Evolutionary conservation across 2,888 invertebrate species (phyloP).

Genomic region (Abrostola tripartita): DNA sequence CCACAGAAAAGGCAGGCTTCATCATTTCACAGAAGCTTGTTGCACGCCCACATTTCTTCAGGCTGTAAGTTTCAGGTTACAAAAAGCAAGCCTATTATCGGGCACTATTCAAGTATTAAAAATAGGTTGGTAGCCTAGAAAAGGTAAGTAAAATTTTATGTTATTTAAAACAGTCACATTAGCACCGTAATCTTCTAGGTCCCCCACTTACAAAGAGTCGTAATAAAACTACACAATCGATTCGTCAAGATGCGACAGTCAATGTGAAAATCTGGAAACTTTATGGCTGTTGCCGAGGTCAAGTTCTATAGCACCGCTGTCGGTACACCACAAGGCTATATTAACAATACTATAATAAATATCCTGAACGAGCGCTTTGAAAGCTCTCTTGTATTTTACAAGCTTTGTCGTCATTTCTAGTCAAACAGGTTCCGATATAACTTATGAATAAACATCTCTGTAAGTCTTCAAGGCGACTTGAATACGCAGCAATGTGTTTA

Average conservation of each 20-base stretch:
- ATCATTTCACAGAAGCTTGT: too few species aligned
- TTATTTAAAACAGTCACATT: too few species aligned
- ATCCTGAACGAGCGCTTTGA: constrained; percentile 35
- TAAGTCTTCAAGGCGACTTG: background rate
- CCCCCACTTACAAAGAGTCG: too few species aligned
- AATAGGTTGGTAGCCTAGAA: too few species aligned
- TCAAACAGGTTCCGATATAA: constrained; percentile 36
- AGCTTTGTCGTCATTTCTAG: constrained; percentile 36
- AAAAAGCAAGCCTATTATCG: too few species aligned
- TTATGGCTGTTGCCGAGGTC: constrained; percentile 19
- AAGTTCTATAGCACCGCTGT: constrained; percentile 22
- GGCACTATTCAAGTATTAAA: too few species aligned
- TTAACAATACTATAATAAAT: constrained; percentile 57
- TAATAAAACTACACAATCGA: background rate
- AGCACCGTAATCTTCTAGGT: too few species aligned
- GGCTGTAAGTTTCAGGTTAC: too few species aligned
- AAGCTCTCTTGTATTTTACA: constrained; percentile 35
- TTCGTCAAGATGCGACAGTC: background rate
- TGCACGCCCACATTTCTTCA: too few species aligned
- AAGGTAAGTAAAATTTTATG: too few species aligned
- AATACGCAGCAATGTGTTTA: too few species aligned
- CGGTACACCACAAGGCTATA: constrained; percentile 18
- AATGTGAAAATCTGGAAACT: constrained; percentile 9
- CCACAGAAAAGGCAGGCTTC: too few species aligned
- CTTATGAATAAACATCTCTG: constrained; percentile 23